Evolutionary conservation across 1,140 invertebrate genomes (phyloP).

Genomic region (Pteromalus puparum): DNA sequence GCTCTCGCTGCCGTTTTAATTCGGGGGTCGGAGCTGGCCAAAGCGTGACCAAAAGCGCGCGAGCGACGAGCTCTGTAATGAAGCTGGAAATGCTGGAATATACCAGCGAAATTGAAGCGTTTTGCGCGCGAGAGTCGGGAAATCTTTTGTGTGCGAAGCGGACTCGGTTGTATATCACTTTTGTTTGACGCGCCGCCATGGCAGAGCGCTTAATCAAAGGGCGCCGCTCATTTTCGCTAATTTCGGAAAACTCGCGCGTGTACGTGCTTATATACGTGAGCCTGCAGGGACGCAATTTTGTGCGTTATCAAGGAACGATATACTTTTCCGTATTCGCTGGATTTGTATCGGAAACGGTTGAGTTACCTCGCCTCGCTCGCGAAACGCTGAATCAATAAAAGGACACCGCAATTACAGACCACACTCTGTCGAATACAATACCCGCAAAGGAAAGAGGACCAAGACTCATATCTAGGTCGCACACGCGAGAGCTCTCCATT

Average conservation of each 20-base stretch:
- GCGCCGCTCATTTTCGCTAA: background rate
- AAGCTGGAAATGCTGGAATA: slow-evolving; percentile 30
- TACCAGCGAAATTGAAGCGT: slow-evolving; percentile 25
- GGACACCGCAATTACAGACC: background rate
- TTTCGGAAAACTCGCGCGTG: background rate
- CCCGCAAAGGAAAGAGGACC: background rate
- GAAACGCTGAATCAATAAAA: background rate
- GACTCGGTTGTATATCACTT: background rate
- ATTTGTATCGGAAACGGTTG: too few species aligned
- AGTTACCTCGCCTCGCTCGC: too few species aligned
- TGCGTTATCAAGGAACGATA: too few species aligned
- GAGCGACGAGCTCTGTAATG: slow-evolving; percentile 30
- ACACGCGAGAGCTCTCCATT: background rate
- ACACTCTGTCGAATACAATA: background rate
- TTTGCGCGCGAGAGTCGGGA: background rate
- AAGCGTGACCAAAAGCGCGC: background rate
- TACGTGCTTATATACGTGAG: too few species aligned
- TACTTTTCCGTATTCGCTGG: too few species aligned
- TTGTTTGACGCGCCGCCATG: background rate
- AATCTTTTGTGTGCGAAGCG: slow-evolving; percentile 22
- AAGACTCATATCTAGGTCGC: background rate
- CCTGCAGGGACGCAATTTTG: too few species aligned
- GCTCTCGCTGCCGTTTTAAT: slow-evolving; percentile 20
- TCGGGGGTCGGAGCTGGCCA: background rate
- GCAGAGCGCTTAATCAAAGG: slow-evolving; percentile 14